Conservation (phyloP, 2,113 vertebrate genomes). For the Mionectes macconnelli region DNA sequence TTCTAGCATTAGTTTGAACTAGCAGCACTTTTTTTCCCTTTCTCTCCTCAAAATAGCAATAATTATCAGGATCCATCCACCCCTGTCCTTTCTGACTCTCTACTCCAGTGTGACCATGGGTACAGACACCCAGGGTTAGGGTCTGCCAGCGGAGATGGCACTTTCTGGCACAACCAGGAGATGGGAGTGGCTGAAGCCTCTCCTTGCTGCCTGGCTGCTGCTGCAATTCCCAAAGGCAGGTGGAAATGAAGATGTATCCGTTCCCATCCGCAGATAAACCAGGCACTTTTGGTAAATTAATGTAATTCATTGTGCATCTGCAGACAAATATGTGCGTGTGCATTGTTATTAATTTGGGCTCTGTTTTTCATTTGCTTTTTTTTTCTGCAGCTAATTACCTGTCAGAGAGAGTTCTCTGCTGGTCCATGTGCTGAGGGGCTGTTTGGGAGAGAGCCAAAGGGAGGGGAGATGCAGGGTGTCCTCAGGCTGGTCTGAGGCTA, state of each 20-base stretch:
- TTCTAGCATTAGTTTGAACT: not conserved
- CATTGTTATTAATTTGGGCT: slow-evolving; percentile 50
- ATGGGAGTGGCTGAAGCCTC: not conserved
- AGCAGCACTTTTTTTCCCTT: not conserved
- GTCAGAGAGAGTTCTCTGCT: slow-evolving; percentile 37
- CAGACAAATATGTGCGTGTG: slow-evolving; percentile 18
- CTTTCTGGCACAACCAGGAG: not conserved
- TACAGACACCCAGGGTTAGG: accelerated
- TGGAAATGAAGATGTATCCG: slow-evolving; percentile 26
- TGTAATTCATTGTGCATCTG: slow-evolving; percentile 59
- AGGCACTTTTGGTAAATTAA: slow-evolving; percentile 46
- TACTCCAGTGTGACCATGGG: accelerated
- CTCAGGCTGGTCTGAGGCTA: not conserved
- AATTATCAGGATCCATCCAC: not conserved
- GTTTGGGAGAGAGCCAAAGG: not conserved
- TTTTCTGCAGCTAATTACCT: slow-evolving; percentile 51
- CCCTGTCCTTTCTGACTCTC: not conserved
- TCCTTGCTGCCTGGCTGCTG: not conserved
- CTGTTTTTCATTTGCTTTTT: slow-evolving; percentile 50
- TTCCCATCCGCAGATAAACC: not conserved
- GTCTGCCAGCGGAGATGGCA: accelerated
- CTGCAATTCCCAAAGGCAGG: not conserved
- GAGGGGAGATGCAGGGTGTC: not conserved
- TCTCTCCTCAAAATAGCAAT: not conserved
- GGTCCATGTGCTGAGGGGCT: not conserved